Conservation (phyloP, 2,797 vertebrate species). For the Eurystomus glaucurus region DNA sequence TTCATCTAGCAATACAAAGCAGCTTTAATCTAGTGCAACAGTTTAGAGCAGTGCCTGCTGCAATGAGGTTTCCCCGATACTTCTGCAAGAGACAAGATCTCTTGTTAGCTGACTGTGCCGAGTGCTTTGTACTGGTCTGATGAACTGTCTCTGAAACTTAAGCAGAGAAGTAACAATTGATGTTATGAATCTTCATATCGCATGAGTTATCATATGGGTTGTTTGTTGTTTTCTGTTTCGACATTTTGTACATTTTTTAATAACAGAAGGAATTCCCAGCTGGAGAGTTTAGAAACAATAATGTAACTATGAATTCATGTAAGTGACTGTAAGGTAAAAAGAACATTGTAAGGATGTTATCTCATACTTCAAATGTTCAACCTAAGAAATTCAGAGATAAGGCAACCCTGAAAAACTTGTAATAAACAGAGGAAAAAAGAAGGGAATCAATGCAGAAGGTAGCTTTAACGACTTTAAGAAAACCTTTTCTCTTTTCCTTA, state of each 20-base stretch:
- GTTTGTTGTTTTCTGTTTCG: not conserved
- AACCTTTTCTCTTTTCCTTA: not conserved
- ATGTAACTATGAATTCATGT: not conserved
- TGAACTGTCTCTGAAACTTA: not conserved
- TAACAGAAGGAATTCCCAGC: not conserved
- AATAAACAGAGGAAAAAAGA: not conserved
- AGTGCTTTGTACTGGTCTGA: not conserved
- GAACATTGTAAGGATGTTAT: not conserved
- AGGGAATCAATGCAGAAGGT: not conserved
- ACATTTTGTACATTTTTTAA: constrained; percentile 10
- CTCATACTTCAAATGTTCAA: not conserved
- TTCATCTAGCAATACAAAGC: not conserved
- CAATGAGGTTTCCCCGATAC: not conserved
- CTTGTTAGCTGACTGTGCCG: not conserved
- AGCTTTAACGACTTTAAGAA: not conserved
- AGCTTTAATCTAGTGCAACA: not conserved
- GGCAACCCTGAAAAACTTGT: not conserved
- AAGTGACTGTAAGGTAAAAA: not conserved
- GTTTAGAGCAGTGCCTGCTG: not conserved
- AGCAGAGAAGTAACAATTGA: not conserved
- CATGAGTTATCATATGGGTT: not conserved
- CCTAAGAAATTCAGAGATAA: not conserved
- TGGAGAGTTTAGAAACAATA: not conserved
- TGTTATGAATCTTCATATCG: not conserved
- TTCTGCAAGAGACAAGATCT: not conserved